These are phyloP conservation scores for Ptychadena robeensis DNA, from an alignment of 2,797 vertebrate species.

Conservation along the genomic window DNA sequence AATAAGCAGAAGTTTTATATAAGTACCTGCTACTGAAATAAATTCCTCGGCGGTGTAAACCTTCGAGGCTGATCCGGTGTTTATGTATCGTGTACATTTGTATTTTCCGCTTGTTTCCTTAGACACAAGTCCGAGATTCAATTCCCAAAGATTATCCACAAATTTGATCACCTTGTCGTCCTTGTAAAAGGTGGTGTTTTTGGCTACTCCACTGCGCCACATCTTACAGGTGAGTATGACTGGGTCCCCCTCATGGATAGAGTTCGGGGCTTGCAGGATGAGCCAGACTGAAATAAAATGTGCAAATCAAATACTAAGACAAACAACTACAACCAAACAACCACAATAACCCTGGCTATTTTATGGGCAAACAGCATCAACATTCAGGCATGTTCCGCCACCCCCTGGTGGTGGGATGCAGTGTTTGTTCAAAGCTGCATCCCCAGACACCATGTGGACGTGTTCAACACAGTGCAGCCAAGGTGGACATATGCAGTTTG, in stretches of 20 bases:
- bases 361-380: too few species aligned
- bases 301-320: neutral
- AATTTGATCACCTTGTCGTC: slow-evolving; percentile 10
- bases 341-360: too few species aligned
- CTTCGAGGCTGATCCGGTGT: slow-evolving; percentile 1
- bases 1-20: neutral
- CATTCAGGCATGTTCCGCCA: too few species aligned
- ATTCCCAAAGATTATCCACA: neutral
- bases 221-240: neutral
- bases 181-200: slow-evolving; percentile 27
- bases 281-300: slow-evolving; percentile 15
- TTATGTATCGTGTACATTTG: slow-evolving; percentile 29
- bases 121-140: neutral
- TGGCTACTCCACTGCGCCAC: neutral
- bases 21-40: slow-evolving; percentile 15
- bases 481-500: too few species aligned
- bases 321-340: neutral
- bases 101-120: slow-evolving; percentile 16
- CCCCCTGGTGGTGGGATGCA: too few species aligned
- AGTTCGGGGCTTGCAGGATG: slow-evolving; percentile 3
- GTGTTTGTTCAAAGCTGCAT: too few species aligned
- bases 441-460: too few species aligned
- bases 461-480: too few species aligned
- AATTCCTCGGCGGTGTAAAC: slow-evolving; percentile 9
- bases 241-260: slow-evolving; percentile 15